phyloP scores from a whole-genome alignment of 1,140 invertebrate species.

The Apolygus lucorum region DNA sequence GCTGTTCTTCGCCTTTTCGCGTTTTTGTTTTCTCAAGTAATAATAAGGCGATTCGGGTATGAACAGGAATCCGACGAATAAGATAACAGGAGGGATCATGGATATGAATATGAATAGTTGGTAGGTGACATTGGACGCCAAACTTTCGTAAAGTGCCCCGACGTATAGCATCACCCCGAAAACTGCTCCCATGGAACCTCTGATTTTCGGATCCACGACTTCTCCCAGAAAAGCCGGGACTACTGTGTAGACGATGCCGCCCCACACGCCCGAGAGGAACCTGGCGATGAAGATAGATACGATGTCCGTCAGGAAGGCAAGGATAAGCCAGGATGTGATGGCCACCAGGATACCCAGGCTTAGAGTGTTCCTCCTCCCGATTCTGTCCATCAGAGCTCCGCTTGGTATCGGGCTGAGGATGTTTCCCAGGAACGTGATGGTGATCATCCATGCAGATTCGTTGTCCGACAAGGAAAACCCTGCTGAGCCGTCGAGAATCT shows the following conservation, averaged over 20 bases:
- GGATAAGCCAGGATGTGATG: conserved; percentile 42
- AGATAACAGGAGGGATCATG: conserved; percentile 49
- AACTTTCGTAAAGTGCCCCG: conserved; percentile 66
- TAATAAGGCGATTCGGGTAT: conserved; percentile 78
- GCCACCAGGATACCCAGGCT: conserved; percentile 55
- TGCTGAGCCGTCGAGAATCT: conserved; percentile 5
- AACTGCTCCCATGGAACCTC: conserved; percentile 56
- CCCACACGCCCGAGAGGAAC: conserved; percentile 48
- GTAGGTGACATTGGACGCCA: conserved; percentile 61
- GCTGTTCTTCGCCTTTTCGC: conserved; percentile 50
- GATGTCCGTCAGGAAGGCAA: conserved; percentile 31
- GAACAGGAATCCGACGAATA: conserved; percentile 55
- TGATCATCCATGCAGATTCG: conserved; percentile 28
- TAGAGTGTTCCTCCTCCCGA: conserved; percentile 60
- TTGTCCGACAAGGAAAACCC: conserved; percentile 9
- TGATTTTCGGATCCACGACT: conserved; percentile 38
- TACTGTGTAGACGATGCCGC: conserved; percentile 64
- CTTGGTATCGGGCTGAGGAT: conserved; percentile 33
- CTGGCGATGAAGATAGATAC: conserved; percentile 22
- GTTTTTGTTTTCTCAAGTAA: conserved; percentile 50
- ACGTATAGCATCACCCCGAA: conserved; percentile 43
- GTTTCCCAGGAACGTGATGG: conserved; percentile 30
- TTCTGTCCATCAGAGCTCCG: conserved; percentile 51
- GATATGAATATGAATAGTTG: conserved; percentile 54
- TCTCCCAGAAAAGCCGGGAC: conserved; percentile 55